Base-by-base conservation (phyloP, 2,888 invertebrate species). In the Protonemura montana region DNA sequence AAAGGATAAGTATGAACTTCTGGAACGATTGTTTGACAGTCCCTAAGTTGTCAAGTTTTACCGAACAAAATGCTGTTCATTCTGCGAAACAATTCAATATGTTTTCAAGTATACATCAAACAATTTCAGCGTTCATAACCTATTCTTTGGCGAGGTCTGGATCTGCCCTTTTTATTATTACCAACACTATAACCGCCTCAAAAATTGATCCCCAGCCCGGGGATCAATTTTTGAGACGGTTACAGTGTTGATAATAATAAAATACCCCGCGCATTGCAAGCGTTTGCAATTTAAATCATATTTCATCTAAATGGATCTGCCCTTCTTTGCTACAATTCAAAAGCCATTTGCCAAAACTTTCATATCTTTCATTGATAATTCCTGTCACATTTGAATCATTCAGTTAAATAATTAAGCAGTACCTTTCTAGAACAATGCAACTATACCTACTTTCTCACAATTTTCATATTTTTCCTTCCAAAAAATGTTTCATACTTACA, bases 1-100 rank as follows among this genome's bases (percentile, higher is more conserved):
- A 28, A n/a, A 81, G 81, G 81, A 81, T 81, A 81, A 81, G 81
- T 81, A 81, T 81, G 29, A 81, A 81, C 81, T 59, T 21, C 59
- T 59, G 59, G 28, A 28, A 78, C 10, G n/a, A 78, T 78, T 78
- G 78, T 78, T 78, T 78, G 78, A 78, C 26, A 2, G 26, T 78
- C 28, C 27, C n/a, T 35, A 35, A 35, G 35, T 59, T 59, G 16
- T n/a, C n/a, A n/a, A 21, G 16, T 59, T 59, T 59, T 59, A 59
- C 59, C 59, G 21, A 59, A 59, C 59, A 59, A 59, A 59, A 2
- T 21, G 59, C 59, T 59, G 59, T 59, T 1, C 59, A 59, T 59
- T 59, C 21, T 10, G 2, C 59, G 59, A 59, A 21, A 21, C 59
- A 59, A 59, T 5, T 16, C 21, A 59, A 59, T 21, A 21, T 21